These are phyloP conservation scores for Propsilocerus akamusi DNA, from an alignment of 1,140 invertebrate genomes.

Conservation along the genomic window DNA sequence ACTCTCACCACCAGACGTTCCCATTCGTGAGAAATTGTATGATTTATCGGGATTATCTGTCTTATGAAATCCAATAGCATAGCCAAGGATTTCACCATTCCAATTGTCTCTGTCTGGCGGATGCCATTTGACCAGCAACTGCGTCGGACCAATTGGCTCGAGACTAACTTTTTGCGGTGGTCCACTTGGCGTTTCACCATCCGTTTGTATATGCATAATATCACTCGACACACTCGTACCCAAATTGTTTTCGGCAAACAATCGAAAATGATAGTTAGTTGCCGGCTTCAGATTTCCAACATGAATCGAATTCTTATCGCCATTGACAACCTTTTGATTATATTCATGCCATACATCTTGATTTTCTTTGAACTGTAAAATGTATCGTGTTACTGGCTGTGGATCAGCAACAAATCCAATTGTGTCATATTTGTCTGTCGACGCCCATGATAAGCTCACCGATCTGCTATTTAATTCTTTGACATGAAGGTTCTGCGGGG, in stretches of 20 bases:
- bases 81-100: constrained; percentile 68
- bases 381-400: constrained; percentile 34
- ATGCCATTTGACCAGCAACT: constrained; percentile 60
- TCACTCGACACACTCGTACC: constrained; percentile 42
- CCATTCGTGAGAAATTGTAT: constrained; percentile 23
- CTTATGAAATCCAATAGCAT: constrained; percentile 42
- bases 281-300: constrained; percentile 40
- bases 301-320: constrained; percentile 32
- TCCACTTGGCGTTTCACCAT: constrained; percentile 45
- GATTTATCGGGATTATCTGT: constrained; percentile 27
- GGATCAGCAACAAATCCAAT: constrained; percentile 24
- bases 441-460: constrained; percentile 36
- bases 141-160: constrained; percentile 52
- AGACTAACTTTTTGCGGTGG: constrained; percentile 57
- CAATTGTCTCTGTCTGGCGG: constrained; percentile 52
- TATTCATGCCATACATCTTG: constrained; percentile 35
- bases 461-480: constrained; percentile 35
- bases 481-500: constrained; percentile 37
- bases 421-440: constrained; percentile 14
- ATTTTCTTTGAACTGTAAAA: constrained; percentile 36
- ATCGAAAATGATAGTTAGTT: constrained; percentile 41
- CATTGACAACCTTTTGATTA: constrained; percentile 30
- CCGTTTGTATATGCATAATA: constrained; percentile 37
- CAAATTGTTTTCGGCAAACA: constrained; percentile 44
- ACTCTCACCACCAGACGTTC: constrained; percentile 27